Evolutionary conservation across 2,797 vertebrate species (phyloP).

Genomic region (Selene dorsalis): DNA sequence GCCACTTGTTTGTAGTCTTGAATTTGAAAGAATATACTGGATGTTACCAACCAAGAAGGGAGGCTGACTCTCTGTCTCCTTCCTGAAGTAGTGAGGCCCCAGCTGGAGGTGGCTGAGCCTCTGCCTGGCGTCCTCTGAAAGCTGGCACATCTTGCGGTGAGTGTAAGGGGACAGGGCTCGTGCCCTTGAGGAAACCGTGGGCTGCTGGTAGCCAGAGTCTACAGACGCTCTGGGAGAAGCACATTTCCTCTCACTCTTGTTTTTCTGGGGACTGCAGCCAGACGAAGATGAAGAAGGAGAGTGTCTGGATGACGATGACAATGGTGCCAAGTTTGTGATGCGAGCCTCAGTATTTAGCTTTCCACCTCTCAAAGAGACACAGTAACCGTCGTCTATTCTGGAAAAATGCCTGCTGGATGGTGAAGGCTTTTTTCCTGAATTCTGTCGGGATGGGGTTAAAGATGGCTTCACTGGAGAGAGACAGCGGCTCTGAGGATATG

Average conservation of each 20-base stretch:
- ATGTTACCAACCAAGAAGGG: constrained; percentile 88
- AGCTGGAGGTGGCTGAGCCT: constrained; percentile 91
- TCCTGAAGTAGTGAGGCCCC: constrained; percentile 94
- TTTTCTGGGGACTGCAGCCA: constrained; percentile 20
- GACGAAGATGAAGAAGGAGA: constrained; percentile 15
- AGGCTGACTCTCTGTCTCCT: constrained; percentile 87
- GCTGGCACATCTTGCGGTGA: constrained; percentile 94
- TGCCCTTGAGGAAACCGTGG: constrained; percentile 91
- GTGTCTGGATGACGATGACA: constrained; percentile 30
- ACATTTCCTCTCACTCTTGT: constrained; percentile 22
- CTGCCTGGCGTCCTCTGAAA: constrained; percentile 89
- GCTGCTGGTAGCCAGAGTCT: constrained; percentile 86
- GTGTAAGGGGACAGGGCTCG: constrained; percentile 96
- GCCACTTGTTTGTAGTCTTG: constrained; percentile 6
- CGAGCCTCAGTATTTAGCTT: constrained; percentile 15
- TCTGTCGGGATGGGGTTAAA: constrained; percentile 28
- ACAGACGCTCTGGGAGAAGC: not conserved
- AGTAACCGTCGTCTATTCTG: constrained; percentile 13
- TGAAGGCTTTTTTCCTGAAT: constrained; percentile 32
- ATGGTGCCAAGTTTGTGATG: constrained; percentile 16
- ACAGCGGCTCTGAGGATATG: constrained; percentile 37
- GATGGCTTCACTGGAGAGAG: constrained; percentile 49
- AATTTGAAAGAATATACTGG: constrained; percentile 3
- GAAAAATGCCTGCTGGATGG: constrained; percentile 9
- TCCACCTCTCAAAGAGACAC: constrained; percentile 27